Evolutionary conservation across 2,888 invertebrate species (phyloP), one percentile per base, ranked within the genome.

Genomic region (Geophilus truncorum): DNA sequence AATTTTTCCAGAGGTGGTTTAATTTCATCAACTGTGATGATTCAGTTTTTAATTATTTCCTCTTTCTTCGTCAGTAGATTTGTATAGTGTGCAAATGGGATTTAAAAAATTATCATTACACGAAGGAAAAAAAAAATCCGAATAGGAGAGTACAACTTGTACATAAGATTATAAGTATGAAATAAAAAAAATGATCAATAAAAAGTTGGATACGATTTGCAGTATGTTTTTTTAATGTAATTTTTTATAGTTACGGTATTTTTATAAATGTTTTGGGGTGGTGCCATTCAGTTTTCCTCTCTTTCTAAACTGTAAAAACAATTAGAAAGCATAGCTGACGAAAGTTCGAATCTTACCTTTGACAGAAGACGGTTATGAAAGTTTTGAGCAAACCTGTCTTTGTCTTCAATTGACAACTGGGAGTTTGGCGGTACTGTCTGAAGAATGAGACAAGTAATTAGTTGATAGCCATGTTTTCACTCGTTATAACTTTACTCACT

Each of bases 141-240:
- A 62, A 62, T 23, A 62, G 23, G 23, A 62, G 6, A 62, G 57
- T 62, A 62, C 57, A 62, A 62, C 57, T 9, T 62, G 57, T 62
- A 62, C 21, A 62, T 62, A 62, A 62, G 57, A 62, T 62, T 62
- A 62, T 62, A 62, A 62, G 57, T 23, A 62, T 62, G 57, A 62
- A 23, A 62, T 4, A 23, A 62, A 62, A 23, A 23, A 62, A n/a
- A 62, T 21, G 0, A 62, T 62, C 57, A 62, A 62, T 18, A 62
- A 62, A 62, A 62, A 21, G n/a, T n/a, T 62, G 57, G 23, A 62
- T 62, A 62, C 21, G 21, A 21, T 62, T 62, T 62, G 15, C 57
- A 62, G 21, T 62, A 23, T 62, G 3, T 62, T 62, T 62, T 18
- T 3, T 62, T 21, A 21, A 23, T 6, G n/a, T 1, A 62, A 10